Evolutionary conservation across 2,113 vertebrate genomes (phyloP).

Genomic region (Cryptotis parvus): DNA sequence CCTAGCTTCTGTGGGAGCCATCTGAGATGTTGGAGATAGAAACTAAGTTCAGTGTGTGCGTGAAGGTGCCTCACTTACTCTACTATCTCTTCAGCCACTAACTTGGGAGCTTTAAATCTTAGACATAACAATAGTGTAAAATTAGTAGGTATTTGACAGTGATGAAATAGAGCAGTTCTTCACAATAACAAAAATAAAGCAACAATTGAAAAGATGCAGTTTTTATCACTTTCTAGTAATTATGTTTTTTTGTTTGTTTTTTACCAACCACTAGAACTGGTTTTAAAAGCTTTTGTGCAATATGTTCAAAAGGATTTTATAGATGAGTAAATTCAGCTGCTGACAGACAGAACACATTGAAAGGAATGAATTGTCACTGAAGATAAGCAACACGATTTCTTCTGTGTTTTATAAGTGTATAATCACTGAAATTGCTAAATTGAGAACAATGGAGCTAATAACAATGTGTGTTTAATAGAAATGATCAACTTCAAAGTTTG

Average conservation of each 20-base stretch:
- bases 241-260: too few relatives aligned
- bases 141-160: background rate
- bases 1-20: too few relatives aligned
- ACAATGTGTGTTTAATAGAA: background rate
- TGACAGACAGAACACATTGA: background rate
- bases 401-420: background rate
- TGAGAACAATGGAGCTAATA: background rate
- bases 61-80: too few relatives aligned
- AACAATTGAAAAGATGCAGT: too few relatives aligned
- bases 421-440: background rate
- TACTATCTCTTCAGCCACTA: too few relatives aligned
- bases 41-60: too few relatives aligned
- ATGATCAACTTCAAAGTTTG: background rate
- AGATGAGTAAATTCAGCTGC: background rate
- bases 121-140: background rate
- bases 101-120: background rate
- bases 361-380: background rate
- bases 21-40: too few relatives aligned
- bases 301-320: background rate
- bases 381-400: background rate
- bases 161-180: background rate
- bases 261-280: background rate
- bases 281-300: background rate
- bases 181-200: too few relatives aligned
- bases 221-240: too few relatives aligned